phyloP scores from a whole-genome alignment of 2,113 vertebrate genomes.

The Pollimyrus isidori region DNA sequence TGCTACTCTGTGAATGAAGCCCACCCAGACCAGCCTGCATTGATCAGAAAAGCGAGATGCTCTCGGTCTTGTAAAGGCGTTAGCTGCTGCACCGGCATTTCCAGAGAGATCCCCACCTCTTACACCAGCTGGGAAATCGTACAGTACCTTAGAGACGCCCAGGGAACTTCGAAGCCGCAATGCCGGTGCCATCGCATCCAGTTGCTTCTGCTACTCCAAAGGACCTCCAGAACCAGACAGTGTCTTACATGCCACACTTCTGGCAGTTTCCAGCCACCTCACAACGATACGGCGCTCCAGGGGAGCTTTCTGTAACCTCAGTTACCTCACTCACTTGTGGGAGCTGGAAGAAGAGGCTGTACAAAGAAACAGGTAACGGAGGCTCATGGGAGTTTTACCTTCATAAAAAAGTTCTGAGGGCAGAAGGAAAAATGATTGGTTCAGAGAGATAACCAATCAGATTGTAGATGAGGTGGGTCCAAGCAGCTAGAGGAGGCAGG shows the following conservation, averaged over 20 bases:
- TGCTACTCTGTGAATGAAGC: background rate
- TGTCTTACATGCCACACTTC: background rate
- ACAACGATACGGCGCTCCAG: background rate
- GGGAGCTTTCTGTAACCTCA: background rate
- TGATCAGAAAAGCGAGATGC: background rate
- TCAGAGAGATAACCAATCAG: no score
- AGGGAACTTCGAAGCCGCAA: background rate
- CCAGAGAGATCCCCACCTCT: background rate
- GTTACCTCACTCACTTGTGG: background rate
- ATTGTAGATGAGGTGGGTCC: no score
- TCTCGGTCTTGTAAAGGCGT: background rate
- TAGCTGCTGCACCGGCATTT: background rate
- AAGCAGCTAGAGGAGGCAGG: no score
- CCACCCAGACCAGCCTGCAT: background rate
- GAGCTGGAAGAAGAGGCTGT: background rate
- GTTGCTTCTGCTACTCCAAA: background rate
- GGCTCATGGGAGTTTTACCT: no score
- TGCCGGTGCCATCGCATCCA: background rate
- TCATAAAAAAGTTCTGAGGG: no score
- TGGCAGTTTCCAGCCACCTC: background rate
- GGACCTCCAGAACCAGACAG: background rate
- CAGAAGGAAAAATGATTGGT: no score
- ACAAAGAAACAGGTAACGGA: background rate
- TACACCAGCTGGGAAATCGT: background rate
- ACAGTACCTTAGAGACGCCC: background rate